Percentiles rank a stretch among this genome's conserved stretches.
phyloP scores from a whole-genome alignment of 1,140 invertebrate species.

The Brachystomella parvula region DNA sequence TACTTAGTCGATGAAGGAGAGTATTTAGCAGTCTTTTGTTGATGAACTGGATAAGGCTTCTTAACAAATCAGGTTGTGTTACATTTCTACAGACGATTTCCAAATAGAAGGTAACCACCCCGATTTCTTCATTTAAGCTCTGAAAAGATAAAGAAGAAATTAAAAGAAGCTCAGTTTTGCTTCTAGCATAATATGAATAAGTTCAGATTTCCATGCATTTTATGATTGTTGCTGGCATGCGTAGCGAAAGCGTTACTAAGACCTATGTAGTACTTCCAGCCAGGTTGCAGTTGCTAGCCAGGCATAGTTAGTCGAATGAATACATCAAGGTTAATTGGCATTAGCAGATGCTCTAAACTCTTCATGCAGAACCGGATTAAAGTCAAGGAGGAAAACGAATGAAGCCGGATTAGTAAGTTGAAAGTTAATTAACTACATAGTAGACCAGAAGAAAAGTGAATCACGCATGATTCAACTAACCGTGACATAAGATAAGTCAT shows the following conservation, averaged over 20 bases:
- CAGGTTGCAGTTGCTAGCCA: no score
- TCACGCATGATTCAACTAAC: conserved; percentile 28
- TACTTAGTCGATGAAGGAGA: conserved; percentile 30
- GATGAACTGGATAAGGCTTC: conserved; percentile 29
- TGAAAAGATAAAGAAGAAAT: conserved; percentile 17
- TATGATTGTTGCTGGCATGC: no score
- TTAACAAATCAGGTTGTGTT: conserved; percentile 24
- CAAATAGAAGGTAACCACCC: conserved; percentile 33
- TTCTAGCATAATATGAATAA: no score
- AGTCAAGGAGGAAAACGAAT: not conserved
- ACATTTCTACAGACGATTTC: conserved; percentile 31
- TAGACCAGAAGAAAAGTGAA: not conserved
- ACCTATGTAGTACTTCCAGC: no score
- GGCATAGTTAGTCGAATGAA: no score
- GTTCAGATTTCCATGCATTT: no score
- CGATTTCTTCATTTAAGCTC: conserved; percentile 36
- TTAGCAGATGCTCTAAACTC: no score
- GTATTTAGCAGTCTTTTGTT: conserved; percentile 19
- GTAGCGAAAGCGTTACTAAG: no score
- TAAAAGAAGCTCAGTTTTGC: no score
- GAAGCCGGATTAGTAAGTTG: not conserved
- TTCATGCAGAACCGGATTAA: not conserved
- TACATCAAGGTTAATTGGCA: no score
- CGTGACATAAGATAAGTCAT: conserved; percentile 35
- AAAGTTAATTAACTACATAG: not conserved